A percentile compares a stretch with the other conserved stretches of the same genome.
phyloP scores from a whole-genome alignment of 2,888 invertebrate genomes.

The Pseudolycoriella hygida region DNA sequence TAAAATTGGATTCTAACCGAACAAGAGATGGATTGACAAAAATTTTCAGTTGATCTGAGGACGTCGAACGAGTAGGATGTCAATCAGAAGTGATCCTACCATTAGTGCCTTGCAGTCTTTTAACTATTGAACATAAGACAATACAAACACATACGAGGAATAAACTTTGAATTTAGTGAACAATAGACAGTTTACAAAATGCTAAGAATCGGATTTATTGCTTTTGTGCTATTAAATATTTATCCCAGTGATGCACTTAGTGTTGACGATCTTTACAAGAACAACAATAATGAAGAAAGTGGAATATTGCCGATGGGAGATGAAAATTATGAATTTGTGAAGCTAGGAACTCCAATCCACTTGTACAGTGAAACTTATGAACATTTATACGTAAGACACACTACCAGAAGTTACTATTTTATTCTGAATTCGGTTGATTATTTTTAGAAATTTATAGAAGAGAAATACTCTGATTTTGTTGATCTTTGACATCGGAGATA shows the following conservation, averaged over 20 bases:
- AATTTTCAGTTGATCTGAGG: background rate
- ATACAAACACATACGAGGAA: too few relatives aligned
- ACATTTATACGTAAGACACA: slow-evolving; percentile 56
- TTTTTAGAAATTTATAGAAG: slow-evolving; percentile 1
- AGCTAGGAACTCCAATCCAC: slow-evolving; percentile 39
- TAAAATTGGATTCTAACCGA: too few relatives aligned
- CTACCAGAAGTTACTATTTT: background rate
- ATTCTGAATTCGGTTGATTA: background rate
- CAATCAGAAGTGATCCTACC: background rate
- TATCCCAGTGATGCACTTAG: background rate
- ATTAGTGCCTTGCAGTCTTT: background rate
- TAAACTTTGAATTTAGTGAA: too few relatives aligned
- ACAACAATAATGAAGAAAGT: slow-evolving; percentile 8
- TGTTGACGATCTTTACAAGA: slow-evolving; percentile 8
- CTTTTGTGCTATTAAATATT: too few relatives aligned
- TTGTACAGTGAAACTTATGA: slow-evolving; percentile 65
- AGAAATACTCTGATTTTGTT: background rate
- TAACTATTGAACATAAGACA: too few relatives aligned
- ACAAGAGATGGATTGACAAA: background rate
- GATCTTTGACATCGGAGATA: slow-evolving; percentile 6
- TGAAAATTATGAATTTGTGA: slow-evolving; percentile 20
- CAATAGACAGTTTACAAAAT: too few relatives aligned
- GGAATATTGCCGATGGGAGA: slow-evolving; percentile 20
- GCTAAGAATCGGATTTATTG: too few relatives aligned
- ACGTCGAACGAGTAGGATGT: background rate